Evolutionary conservation across 2,797 vertebrate species (phyloP), one percentile per base, ranked within the genome.

Genomic region (Sarcophilus harrisii): DNA sequence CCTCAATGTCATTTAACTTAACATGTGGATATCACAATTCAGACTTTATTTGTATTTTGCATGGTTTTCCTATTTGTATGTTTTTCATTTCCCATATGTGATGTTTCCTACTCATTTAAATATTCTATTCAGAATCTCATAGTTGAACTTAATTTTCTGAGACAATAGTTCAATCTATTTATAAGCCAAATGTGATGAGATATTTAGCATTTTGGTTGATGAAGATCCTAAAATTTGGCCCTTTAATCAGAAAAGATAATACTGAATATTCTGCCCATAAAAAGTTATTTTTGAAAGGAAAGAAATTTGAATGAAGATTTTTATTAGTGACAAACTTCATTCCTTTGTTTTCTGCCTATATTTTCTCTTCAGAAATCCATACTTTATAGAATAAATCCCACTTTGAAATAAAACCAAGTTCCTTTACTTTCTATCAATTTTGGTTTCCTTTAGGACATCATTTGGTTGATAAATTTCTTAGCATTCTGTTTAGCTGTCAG

Each of bases 391-490:
- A 90, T 95, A 58, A 60, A 92, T 28, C 91, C 96, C 90, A 81
- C 91, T 97, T 97, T 96, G 96, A 97, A 98, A 96, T 92, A 81
- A 12, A 29, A 60, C 57, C 28, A 32, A 49, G 73, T 92, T 97
- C 94, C 58, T 81, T 57, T 90, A 30, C 27, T 96, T 95, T 92
- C 66, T 96, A 58, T 95, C 93, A 94, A 0, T 95, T 97, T 92
- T 95, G 91, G 95, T 96, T 97, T 94, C 73, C 59, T 96, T 95
- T 95, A 92, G 93, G 95, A 94, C n/a, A 60, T 96, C 90, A 66
- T 96, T 96, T 96, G 93, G 92, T 94, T 96, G 97, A 96, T 97
- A 95, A 58, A 91, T 97, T 97, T 96, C 92, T 95, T 92, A 49
- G 60, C 93, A 66, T 97, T 90, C 93, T 93, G 32, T 92, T 93